Evolutionary conservation across 2,888 invertebrate species (phyloP).

Genomic region (Drosophila longiperda): DNA sequence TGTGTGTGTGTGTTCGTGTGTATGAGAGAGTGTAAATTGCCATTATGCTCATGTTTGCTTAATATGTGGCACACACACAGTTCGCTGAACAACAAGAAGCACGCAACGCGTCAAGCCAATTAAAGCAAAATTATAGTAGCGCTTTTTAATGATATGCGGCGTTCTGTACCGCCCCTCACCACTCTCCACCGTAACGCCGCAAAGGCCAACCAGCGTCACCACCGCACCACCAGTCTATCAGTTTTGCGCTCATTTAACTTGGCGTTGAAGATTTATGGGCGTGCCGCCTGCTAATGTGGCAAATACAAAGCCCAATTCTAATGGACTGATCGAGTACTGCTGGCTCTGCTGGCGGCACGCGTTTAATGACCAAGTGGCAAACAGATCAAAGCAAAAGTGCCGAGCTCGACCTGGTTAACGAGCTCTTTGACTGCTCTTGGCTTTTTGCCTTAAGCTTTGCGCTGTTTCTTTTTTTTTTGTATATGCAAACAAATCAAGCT

Average conservation of each 20-base stretch:
- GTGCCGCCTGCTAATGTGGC: constrained; percentile 54
- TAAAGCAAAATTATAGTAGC: constrained; percentile 76
- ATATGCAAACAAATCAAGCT: constrained; percentile 61
- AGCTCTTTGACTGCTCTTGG: constrained; percentile 53
- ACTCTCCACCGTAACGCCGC: background rate
- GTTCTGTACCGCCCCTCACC: constrained; percentile 11
- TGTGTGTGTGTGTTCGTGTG: constrained; percentile 12
- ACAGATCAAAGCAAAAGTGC: constrained; percentile 64
- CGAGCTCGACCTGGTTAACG: constrained; percentile 57
- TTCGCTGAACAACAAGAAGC: constrained; percentile 49
- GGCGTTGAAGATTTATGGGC: constrained; percentile 70
- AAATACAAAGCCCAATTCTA: constrained; percentile 43
- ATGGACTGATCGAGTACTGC: constrained; percentile 16
- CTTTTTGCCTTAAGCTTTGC: constrained; percentile 40
- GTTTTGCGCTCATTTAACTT: constrained; percentile 59
- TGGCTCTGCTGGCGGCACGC: constrained; percentile 66
- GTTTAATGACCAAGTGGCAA: constrained; percentile 55
- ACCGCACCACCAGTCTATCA: constrained; percentile 25
- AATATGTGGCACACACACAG: constrained; percentile 73
- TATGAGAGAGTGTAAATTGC: constrained; percentile 63
- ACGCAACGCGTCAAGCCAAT: constrained; percentile 77
- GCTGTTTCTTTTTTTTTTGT: constrained; percentile 4
- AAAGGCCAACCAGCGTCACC: background rate
- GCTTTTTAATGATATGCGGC: constrained; percentile 76
- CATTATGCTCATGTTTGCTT: constrained; percentile 79